These are phyloP conservation scores for Lasioglossum vierecki DNA, from an alignment of 2,888 invertebrate species.

Conservation along the genomic window DNA sequence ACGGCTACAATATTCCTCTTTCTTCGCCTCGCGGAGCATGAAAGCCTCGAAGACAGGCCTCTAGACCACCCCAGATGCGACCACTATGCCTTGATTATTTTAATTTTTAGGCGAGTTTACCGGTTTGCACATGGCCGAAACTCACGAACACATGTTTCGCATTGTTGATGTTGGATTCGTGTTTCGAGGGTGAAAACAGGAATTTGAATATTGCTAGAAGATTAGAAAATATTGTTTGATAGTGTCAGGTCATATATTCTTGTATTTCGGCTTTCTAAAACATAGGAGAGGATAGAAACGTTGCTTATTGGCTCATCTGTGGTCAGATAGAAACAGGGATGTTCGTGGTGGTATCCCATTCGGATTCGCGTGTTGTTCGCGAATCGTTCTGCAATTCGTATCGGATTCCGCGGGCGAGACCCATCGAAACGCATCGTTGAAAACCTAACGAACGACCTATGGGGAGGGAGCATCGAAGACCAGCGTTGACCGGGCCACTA, in stretches of 20 bases:
- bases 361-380: neutral
- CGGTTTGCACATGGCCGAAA: neutral
- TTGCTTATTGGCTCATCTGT: too few relatives aligned
- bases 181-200: neutral
- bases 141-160: neutral
- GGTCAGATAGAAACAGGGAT: neutral
- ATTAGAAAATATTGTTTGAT: neutral
- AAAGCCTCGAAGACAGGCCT: neutral
- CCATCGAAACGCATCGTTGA: slow-evolving; percentile 33
- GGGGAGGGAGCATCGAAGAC: slow-evolving; percentile 47
- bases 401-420: slow-evolving; percentile 8
- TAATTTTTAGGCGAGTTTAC: neutral
- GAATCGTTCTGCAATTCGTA: neutral
- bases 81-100: neutral
- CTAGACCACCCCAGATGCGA: neutral
- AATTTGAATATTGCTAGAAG: neutral
- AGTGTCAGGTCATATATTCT: too few relatives aligned
- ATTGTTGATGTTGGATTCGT: neutral
- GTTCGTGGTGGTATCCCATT: neutral
- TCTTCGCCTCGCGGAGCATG: neutral
- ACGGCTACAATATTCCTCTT: neutral
- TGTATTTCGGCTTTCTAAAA: too few relatives aligned
- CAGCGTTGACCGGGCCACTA: slow-evolving; percentile 61
- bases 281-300: too few relatives aligned
- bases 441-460: slow-evolving; percentile 41